Base-by-base conservation (phyloP, 2,797 vertebrate genomes). In the Melanotaenia maccullochi region DNA sequence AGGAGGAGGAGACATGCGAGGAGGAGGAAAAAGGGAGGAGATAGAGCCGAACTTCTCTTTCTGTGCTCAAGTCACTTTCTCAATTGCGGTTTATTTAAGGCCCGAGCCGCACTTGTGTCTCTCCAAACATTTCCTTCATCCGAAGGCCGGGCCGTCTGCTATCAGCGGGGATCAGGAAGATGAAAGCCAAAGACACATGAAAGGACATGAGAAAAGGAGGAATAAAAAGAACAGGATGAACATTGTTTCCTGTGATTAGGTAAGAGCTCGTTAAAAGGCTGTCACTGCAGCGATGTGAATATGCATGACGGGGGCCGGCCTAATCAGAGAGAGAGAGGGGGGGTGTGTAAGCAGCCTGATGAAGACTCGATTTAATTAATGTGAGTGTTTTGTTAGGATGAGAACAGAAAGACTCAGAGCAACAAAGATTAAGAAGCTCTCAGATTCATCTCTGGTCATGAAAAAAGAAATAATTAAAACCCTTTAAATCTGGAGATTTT, bases 311-410 rank as follows among this genome's bases (percentile, higher is more conserved):
- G 95, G 85, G 85, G 88, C 80, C 22, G 70, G 95, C 94, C 96
- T 96, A 96, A 96, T 97, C 96, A 97, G 95, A 96, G 96, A 93
- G 94, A 93, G 28, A 70, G 59, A 71, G 79, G 76, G 93, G 94
- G 94, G 93, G 92, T 93, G 93, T 91, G 93, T 93, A 96, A 96
- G 96, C 94, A 83, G 84, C 73, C 74, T 60, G 96, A 96, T 96
- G 96, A 97, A 97, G 96, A 95, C 95, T 96, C 96, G 96, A 96
- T 98, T 98, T 98, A 97, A 98, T 98, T 97, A 97, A 95, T 96
- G 95, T 95, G 95, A 97, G 94, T 88, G 95, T 95, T 96, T 97
- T 94, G 96, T 96, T 96, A 96, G 94, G 44, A 88, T 85, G 57
- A 73, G 65, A 56, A 42, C 68, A 36, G 70, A 90, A 60, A 73